phyloP scores from a whole-genome alignment of 1,140 invertebrate genomes.

The Ceratina japonica region DNA sequence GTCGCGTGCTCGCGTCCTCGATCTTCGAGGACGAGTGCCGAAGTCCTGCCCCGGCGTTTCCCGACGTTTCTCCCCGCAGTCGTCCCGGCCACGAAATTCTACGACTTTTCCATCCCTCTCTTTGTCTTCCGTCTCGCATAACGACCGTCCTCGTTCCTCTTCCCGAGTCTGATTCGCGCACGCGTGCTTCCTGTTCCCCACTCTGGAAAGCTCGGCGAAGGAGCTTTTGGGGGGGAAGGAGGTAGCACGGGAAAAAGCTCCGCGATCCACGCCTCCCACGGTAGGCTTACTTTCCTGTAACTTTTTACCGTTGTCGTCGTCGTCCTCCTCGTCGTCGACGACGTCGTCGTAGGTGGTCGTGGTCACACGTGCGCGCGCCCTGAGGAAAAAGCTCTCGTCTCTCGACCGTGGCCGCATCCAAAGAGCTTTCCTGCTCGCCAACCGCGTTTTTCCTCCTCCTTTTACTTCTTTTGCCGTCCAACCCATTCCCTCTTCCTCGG shows the following conservation, averaged over 20 bases:
- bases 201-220: slow-evolving; percentile 55
- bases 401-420: slow-evolving; percentile 38
- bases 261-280: slow-evolving; percentile 74
- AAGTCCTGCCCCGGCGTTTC: slow-evolving; percentile 56
- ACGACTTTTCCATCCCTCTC: slow-evolving; percentile 49
- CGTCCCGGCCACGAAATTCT: slow-evolving; percentile 51
- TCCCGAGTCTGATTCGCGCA: slow-evolving; percentile 57
- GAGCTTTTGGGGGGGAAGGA: slow-evolving; percentile 35
- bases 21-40: slow-evolving; percentile 63
- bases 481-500: slow-evolving; percentile 12
- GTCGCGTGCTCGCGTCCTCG: slow-evolving; percentile 40
- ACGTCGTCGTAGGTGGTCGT: slow-evolving; percentile 60
- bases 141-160: slow-evolving; percentile 46
- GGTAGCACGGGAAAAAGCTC: slow-evolving; percentile 63
- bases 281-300: slow-evolving; percentile 71
- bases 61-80: slow-evolving; percentile 42
- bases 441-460: slow-evolving; percentile 42
- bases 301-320: slow-evolving; percentile 59
- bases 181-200: slow-evolving; percentile 61
- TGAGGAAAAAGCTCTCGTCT: slow-evolving; percentile 55
- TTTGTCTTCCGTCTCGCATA: background rate
- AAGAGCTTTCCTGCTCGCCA: slow-evolving; percentile 62
- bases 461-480: slow-evolving; percentile 40
- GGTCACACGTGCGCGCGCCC: slow-evolving; percentile 51
- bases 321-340: slow-evolving; percentile 52